A percentile compares a stretch with the other conserved stretches of the same genome.
These are phyloP conservation scores for Peromyscus maniculatus DNA, from an alignment of 2,113 vertebrate genomes.

Conservation along the genomic window DNA sequence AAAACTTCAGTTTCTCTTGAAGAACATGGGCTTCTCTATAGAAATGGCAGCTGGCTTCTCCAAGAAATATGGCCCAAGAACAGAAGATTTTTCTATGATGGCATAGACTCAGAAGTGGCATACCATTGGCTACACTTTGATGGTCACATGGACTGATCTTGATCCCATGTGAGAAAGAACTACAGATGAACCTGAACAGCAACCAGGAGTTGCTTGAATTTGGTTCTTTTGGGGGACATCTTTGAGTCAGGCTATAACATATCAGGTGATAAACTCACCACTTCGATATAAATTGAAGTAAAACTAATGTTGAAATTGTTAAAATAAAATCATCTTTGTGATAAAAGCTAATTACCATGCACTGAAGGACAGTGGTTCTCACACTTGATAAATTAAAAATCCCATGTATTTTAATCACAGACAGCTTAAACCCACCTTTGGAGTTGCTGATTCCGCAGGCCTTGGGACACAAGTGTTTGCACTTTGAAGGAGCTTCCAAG, in stretches of 20 bases:
- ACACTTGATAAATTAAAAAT: not conserved
- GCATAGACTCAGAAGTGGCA: not conserved
- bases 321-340: not conserved
- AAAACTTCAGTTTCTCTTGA: not conserved
- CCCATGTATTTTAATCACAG: not conserved
- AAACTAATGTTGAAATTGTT: not conserved
- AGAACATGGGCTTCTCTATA: not conserved
- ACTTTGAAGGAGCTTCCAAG: not conserved
- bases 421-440: not conserved
- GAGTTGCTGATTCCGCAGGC: not conserved
- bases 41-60: not conserved
- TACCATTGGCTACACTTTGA: not conserved
- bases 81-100: not conserved
- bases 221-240: not conserved
- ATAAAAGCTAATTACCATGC: not conserved
- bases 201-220: not conserved
- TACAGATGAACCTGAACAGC: fast-evolving
- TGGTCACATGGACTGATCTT: too few species aligned
- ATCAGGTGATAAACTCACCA: not conserved
- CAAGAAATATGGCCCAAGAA: not conserved
- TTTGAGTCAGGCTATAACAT: not conserved
- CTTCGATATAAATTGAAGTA: not conserved
- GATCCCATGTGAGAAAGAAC: not conserved
- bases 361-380: not conserved
- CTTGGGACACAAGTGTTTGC: not conserved